Evolutionary conservation across 2,797 vertebrate species (phyloP).

Genomic region (Silurus lanzhouensis): DNA sequence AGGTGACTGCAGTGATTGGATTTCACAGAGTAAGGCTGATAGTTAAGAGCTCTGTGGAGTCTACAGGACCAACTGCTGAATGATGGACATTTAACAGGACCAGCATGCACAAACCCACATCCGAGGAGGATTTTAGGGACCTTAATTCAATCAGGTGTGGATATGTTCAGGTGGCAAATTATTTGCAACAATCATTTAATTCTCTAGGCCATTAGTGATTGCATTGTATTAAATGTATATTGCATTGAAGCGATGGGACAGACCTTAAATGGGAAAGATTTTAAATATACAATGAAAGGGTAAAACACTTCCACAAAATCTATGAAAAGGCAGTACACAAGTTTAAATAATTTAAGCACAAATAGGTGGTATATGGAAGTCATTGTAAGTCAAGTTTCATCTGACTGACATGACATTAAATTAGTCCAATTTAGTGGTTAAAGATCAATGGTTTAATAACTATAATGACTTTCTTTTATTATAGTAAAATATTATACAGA

Average conservation of each 20-base stretch:
- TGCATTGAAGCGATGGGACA: not conserved
- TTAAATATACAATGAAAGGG: slow-evolving; percentile 37
- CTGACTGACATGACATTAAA: too few species aligned
- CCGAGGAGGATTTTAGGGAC: slow-evolving; percentile 59
- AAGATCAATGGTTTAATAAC: not conserved
- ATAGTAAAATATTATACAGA: not conserved
- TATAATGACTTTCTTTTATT: not conserved
- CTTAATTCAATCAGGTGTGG: slow-evolving; percentile 62
- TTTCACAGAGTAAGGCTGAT: slow-evolving; percentile 44
- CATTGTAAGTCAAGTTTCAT: not conserved
- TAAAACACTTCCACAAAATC: not conserved
- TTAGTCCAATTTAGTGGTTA: not conserved
- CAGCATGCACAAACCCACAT: slow-evolving; percentile 52
- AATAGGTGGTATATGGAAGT: not conserved
- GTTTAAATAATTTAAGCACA: not conserved
- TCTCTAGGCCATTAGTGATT: slow-evolving; percentile 18
- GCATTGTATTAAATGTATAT: slow-evolving; percentile 2
- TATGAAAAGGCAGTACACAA: not conserved
- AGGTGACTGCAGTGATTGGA: slow-evolving; percentile 47
- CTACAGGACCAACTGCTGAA: slow-evolving; percentile 51
- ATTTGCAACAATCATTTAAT: slow-evolving; percentile 29
- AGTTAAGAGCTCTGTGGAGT: slow-evolving; percentile 35
- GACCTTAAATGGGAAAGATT: not conserved
- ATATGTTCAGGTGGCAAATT: slow-evolving; percentile 38
- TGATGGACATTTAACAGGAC: slow-evolving; percentile 62